Percentiles rank a stretch among this genome's conserved stretches.
phyloP scores from a whole-genome alignment of 2,113 vertebrate genomes.

The Dipodomys stephensi region DNA sequence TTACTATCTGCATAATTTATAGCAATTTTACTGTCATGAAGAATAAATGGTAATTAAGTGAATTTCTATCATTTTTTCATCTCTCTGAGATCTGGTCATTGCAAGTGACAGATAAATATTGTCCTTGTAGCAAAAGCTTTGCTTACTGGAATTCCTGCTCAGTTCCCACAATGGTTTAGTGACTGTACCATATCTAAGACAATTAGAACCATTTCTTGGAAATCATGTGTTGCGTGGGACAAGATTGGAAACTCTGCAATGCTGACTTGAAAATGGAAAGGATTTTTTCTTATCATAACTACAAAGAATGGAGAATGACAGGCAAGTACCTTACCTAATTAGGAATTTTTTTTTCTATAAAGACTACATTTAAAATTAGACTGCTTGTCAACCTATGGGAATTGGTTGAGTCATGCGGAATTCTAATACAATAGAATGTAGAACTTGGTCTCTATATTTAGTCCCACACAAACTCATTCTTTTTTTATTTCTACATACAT shows the following conservation, averaged over 20 bases:
- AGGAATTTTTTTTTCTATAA: slow-evolving; percentile 80
- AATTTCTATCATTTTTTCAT: slow-evolving; percentile 70
- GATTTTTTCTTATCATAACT: slow-evolving; percentile 68
- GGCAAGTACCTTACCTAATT: slow-evolving; percentile 83
- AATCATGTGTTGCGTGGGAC: slow-evolving; percentile 66
- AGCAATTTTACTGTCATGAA: slow-evolving; percentile 62
- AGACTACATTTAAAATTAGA: slow-evolving; percentile 86
- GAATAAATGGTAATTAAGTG: slow-evolving; percentile 82
- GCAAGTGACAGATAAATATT: slow-evolving; percentile 64
- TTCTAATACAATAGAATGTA: slow-evolving; percentile 82
- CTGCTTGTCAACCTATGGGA: slow-evolving; percentile 83
- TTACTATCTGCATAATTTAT: slow-evolving; percentile 59
- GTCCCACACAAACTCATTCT: slow-evolving; percentile 71
- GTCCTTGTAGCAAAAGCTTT: neutral
- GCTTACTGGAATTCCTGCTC: neutral
- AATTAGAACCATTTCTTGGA: slow-evolving; percentile 79
- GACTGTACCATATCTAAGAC: slow-evolving; percentile 49
- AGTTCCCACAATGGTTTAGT: neutral
- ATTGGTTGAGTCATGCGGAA: slow-evolving; percentile 83
- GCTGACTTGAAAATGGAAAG: slow-evolving; percentile 77
- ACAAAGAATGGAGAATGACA: slow-evolving; percentile 66
- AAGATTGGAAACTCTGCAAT: slow-evolving; percentile 76
- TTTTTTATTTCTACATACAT: slow-evolving; percentile 81
- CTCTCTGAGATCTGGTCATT: slow-evolving; percentile 80
- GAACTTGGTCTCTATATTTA: slow-evolving; percentile 83